Evolutionary conservation across 2,888 invertebrate species (phyloP).

Genomic region (Oithona nana): DNA sequence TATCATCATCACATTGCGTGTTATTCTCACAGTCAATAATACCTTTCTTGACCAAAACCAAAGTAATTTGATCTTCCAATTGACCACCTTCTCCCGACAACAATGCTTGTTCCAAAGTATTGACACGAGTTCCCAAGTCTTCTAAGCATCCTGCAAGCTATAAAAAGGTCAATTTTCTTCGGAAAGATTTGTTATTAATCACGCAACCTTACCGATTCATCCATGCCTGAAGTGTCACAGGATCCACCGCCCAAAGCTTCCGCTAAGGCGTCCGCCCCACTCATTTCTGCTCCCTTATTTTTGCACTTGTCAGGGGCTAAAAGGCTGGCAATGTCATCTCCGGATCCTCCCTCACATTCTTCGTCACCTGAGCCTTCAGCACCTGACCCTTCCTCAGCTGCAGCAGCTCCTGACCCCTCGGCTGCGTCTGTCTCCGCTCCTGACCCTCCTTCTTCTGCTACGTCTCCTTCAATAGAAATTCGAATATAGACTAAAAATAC

Average conservation of each 20-base stretch:
- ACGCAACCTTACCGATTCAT: conserved; percentile 26
- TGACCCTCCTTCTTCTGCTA: neutral
- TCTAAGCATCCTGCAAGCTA: neutral
- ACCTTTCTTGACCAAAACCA: conserved; percentile 17
- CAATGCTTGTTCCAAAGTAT: neutral
- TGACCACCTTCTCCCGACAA: conserved; percentile 6
- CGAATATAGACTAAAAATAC: too few species aligned
- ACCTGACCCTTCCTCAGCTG: neutral
- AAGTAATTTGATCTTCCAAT: conserved; percentile 15
- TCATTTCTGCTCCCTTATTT: neutral
- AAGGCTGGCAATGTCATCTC: too few species aligned
- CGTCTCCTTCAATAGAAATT: too few species aligned
- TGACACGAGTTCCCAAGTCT: neutral
- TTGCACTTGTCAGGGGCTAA: neutral
- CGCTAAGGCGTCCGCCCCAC: conserved; percentile 25
- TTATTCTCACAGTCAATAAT: conserved; percentile 15
- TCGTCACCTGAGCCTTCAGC: neutral
- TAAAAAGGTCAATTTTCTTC: conserved; percentile 46
- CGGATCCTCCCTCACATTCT: neutral
- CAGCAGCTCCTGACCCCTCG: neutral
- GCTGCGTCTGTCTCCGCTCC: conserved; percentile 3
- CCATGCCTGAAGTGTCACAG: conserved; percentile 13
- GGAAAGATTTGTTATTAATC: conserved; percentile 36
- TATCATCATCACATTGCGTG: conserved; percentile 16
- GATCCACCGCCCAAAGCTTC: neutral